Conservation (phyloP, 2,888 invertebrate genomes). For the Sthenelais limicola region DNA sequence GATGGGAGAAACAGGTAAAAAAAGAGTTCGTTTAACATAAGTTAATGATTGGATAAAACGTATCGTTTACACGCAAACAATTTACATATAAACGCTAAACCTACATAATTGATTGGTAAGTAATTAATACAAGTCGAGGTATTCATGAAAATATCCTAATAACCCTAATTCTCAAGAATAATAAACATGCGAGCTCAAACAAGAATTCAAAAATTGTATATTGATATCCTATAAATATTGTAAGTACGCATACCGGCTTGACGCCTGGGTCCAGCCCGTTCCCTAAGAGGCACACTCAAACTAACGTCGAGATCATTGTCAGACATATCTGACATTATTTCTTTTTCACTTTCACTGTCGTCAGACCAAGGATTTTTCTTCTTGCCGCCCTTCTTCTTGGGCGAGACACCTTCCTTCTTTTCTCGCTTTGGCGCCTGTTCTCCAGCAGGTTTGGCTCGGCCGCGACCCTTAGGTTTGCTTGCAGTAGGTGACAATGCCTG, state of each 20-base stretch:
- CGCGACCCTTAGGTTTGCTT: not conserved
- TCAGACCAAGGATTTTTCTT: constrained; percentile 69
- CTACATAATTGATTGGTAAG: too few relatives aligned
- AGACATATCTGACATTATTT: constrained; percentile 49
- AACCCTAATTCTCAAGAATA: too few relatives aligned
- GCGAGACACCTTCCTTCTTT: constrained; percentile 37
- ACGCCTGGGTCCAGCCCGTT: constrained; percentile 37
- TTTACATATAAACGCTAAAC: too few relatives aligned
- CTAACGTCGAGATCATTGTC: constrained; percentile 25
- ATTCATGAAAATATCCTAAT: too few relatives aligned
- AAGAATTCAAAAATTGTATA: too few relatives aligned
- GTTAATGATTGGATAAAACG: too few relatives aligned
- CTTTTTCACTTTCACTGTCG: constrained; percentile 52
- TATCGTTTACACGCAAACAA: too few relatives aligned
- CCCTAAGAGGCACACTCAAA: constrained; percentile 8
- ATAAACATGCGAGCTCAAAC: too few relatives aligned
- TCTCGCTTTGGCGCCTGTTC: constrained; percentile 18
- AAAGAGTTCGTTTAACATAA: too few relatives aligned
- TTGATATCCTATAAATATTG: too few relatives aligned
- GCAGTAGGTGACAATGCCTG: not conserved
- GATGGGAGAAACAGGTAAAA: too few relatives aligned
- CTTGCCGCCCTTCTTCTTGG: constrained; percentile 42
- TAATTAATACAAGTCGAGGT: too few relatives aligned
- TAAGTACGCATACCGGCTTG: constrained; percentile 24
- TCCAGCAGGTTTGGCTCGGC: not conserved